These are phyloP conservation scores for Psilopogon haemacephalus DNA, from an alignment of 2,113 vertebrate species.

Conservation along the genomic window DNA sequence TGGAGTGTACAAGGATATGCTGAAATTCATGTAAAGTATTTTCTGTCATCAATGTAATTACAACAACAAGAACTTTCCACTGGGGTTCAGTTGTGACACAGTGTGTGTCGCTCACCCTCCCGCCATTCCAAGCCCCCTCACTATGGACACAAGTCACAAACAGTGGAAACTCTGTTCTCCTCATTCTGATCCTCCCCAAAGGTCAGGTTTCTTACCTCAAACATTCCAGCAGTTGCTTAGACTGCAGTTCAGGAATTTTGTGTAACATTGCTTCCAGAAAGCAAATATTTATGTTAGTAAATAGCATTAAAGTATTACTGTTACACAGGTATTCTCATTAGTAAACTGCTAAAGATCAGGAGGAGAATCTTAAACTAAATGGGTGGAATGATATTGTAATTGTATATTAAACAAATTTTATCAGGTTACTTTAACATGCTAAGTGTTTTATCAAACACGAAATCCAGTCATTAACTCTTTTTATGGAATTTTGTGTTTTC, in stretches of 20 bases:
- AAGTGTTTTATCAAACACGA: not conserved
- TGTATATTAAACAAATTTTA: conserved; percentile 26
- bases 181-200: conserved; percentile 48
- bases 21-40: conserved; percentile 39
- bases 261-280: conserved; percentile 54
- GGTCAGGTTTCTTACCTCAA: conserved; percentile 61
- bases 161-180: conserved; percentile 59
- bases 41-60: not conserved
- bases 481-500: not conserved
- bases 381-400: not conserved
- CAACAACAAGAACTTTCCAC: not conserved
- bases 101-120: not conserved
- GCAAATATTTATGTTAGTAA: conserved; percentile 74
- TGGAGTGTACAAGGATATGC: not conserved
- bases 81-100: not conserved
- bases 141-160: conserved; percentile 39
- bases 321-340: conserved; percentile 48
- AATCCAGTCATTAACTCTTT: not conserved
- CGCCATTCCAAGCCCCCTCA: not conserved
- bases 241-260: conserved; percentile 58
- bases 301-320: conserved; percentile 58
- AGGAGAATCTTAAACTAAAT: not conserved
- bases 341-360: conserved; percentile 38
- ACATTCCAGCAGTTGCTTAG: conserved; percentile 61
- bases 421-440: not conserved